Base-by-base conservation (phyloP, 2,888 invertebrate species). In the Drosophila putrida region DNA sequence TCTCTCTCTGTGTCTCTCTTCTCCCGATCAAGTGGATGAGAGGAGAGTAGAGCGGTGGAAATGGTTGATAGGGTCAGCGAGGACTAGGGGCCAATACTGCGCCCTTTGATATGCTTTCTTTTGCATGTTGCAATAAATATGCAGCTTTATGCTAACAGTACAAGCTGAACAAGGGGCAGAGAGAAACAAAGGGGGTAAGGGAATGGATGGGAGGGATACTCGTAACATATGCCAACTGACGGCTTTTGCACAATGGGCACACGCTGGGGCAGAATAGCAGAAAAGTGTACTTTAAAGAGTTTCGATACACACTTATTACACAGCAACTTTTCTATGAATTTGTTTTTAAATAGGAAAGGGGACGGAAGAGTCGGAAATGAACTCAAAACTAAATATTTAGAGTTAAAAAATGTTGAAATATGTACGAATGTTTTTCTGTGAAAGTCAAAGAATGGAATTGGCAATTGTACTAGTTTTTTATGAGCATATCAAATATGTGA, bases 51-150 rank as follows among this genome's bases (percentile, higher is more conserved):
- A 38, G 41, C 33, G 51, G 43, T 8, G 31, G 31, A 20, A 20
- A 20, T 20, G 20, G 20, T 20, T 20, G 31, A 31, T 31, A 8
- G 63, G 78, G 75, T 71, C 62, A 65, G 66, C 39, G 51, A 38
- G 69, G 28, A 63, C 57, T 61, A 41, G 64, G 49, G 47, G 53
- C 73, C 78, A 62, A 77, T 67, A 43, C 62, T 11, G 33, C 53
- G 58, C 71, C 86, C 88, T 90, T 86, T 90, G 85, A 83, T 83
- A 83, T 89, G 78, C 75, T 78, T 88, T 73, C 70, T 74, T 88
- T 90, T 86, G 90, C 84, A 83, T 86, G 80, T 74, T 83, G 89
- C 90, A 88, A 86, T 86, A 86, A 86, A 86, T 90, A 90, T 88
- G 87, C 89, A 88, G 75, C 87, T 86, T 86, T 87, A 90, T 89